Evolutionary conservation across 2,797 vertebrate species (phyloP).

Genomic region (Ceyx erithaca): DNA sequence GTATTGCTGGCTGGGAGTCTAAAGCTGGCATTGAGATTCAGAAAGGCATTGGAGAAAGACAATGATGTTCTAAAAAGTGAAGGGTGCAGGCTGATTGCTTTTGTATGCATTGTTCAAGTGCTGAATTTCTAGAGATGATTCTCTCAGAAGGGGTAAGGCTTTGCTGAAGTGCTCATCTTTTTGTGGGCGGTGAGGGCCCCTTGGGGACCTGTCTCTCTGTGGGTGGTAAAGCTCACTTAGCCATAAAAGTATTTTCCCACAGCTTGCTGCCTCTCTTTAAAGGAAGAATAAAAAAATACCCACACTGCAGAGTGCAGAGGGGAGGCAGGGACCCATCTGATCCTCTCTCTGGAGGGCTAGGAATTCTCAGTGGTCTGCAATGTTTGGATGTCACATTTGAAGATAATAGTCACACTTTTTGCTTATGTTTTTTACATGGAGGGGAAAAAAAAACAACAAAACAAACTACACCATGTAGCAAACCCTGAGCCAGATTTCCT

Average conservation of each 20-base stretch:
- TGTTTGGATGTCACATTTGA: not conserved
- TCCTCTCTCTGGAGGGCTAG: not conserved
- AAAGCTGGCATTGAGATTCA: slow-evolving; percentile 25
- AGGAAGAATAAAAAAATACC: not conserved
- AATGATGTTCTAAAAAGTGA: slow-evolving; percentile 27
- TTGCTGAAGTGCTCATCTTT: slow-evolving; percentile 59
- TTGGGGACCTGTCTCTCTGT: slow-evolving; percentile 76
- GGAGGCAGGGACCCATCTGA: not conserved
- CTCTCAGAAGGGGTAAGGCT: slow-evolving; percentile 53
- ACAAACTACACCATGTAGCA: not conserved
- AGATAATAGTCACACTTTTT: not conserved
- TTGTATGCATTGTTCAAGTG: slow-evolving; percentile 50
- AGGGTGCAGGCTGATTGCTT: slow-evolving; percentile 43
- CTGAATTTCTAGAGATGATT: slow-evolving; percentile 63
- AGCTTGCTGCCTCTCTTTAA: slow-evolving; percentile 30
- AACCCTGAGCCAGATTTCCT: not conserved
- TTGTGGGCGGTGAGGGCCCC: slow-evolving; percentile 73
- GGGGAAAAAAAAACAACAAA: fast-evolving
- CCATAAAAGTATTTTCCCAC: slow-evolving; percentile 74
- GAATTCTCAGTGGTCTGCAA: not conserved
- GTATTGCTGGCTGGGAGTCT: not conserved
- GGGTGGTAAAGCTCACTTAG: slow-evolving; percentile 77
- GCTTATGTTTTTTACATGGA: not conserved
- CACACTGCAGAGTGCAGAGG: slow-evolving; percentile 18
- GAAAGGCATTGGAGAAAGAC: not conserved